These are phyloP conservation scores for Seriola quinqueradiata DNA, from an alignment of 2,113 vertebrate species.

Conservation along the genomic window DNA sequence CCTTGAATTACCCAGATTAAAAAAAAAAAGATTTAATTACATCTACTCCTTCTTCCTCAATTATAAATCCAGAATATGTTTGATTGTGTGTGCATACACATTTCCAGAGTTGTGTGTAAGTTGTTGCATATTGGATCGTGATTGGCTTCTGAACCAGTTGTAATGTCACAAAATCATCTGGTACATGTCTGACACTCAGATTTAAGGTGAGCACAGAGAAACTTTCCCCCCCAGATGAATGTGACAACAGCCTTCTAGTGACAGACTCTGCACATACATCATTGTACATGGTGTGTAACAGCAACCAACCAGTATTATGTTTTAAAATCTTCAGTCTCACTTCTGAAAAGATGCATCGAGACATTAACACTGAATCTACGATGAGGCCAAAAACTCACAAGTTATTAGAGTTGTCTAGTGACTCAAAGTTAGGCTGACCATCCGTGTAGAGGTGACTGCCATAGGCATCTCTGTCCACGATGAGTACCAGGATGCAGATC, in stretches of 20 bases:
- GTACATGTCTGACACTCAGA: neutral
- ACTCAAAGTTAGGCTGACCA: neutral
- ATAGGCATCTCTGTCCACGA: slow-evolving; percentile 86
- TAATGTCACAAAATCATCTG: too few species aligned
- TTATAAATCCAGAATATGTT: too few species aligned
- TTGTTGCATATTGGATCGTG: too few species aligned
- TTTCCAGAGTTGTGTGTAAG: too few species aligned
- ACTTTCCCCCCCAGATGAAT: too few species aligned
- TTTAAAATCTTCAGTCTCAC: neutral
- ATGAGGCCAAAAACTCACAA: slow-evolving; percentile 84
- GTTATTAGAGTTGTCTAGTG: slow-evolving; percentile 70
- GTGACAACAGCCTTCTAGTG: neutral
- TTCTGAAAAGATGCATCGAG: neutral
- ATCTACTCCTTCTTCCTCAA: too few species aligned
- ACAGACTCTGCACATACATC: too few species aligned
- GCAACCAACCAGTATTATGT: neutral
- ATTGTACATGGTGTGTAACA: neutral
- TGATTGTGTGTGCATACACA: too few species aligned
- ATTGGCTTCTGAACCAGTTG: too few species aligned
- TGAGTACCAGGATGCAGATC: slow-evolving; percentile 84
- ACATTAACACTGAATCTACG: neutral
- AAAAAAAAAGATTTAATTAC: too few species aligned
- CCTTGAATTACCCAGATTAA: too few species aligned
- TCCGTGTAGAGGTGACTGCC: slow-evolving; percentile 67
- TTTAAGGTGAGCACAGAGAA: neutral